A percentile compares a stretch with the other conserved stretches of the same genome.
Evolutionary conservation across 2,797 vertebrate genomes (phyloP).

Genomic region (Netta rufina): DNA sequence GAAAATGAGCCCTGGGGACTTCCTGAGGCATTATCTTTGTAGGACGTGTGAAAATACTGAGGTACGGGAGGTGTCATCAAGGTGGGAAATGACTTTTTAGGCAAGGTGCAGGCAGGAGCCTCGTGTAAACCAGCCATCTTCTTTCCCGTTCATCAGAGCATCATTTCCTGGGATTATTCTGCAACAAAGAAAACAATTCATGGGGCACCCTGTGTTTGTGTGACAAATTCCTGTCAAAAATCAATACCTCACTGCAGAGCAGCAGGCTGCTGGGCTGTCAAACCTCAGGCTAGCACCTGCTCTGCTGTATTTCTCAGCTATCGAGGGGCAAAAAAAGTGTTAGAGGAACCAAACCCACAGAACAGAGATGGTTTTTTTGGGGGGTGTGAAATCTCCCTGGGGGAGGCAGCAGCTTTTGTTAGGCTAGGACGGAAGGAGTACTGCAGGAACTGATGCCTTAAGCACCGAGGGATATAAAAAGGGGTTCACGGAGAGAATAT

Average conservation of each 20-base stretch:
- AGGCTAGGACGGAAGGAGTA: neutral
- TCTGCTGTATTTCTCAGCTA: neutral
- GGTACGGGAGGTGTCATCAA: neutral
- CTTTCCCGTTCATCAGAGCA: neutral
- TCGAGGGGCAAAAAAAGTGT: neutral
- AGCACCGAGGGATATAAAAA: neutral
- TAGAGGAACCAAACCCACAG: neutral
- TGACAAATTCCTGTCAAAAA: neutral
- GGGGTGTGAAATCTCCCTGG: neutral
- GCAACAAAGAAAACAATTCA: neutral
- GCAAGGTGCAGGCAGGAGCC: neutral
- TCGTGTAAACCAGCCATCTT: neutral
- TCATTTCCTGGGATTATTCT: neutral
- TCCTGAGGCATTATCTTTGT: neutral
- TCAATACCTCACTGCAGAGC: neutral
- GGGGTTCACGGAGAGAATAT: neutral
- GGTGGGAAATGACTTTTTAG: neutral
- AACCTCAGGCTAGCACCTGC: neutral
- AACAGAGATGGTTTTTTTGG: neutral
- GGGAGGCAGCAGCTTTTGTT: neutral
- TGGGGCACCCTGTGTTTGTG: neutral
- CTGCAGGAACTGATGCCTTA: neutral
- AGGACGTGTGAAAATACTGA: neutral
- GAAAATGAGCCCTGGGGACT: neutral
- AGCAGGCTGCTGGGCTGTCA: neutral